Evolutionary conservation across 2,797 vertebrate species (phyloP).

Genomic region (Carduelis carduelis): DNA sequence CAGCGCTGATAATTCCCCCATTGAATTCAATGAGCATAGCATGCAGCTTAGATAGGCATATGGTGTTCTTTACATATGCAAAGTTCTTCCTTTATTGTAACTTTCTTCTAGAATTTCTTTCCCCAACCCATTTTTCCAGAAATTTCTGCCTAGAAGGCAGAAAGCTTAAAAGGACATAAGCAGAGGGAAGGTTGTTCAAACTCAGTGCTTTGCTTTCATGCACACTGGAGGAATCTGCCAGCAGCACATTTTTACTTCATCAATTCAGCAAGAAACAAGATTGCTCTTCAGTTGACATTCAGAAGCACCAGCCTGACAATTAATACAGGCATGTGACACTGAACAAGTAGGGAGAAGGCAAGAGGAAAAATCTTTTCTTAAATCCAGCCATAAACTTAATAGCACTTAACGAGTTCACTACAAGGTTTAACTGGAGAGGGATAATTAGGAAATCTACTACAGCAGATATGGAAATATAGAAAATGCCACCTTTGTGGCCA

Average conservation of each 20-base stretch:
- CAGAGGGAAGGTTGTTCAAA: constrained; percentile 44
- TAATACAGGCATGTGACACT: neutral
- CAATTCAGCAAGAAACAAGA: constrained; percentile 45
- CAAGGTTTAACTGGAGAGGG: neutral
- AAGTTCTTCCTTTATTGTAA: neutral
- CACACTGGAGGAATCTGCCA: constrained; percentile 61
- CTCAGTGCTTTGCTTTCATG: constrained; percentile 22
- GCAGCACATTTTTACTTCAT: constrained; percentile 71
- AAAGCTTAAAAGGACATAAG: constrained; percentile 37
- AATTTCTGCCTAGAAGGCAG: constrained; percentile 10
- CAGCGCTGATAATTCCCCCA: neutral
- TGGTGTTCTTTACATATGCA: neutral
- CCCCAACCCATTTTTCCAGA: neutral
- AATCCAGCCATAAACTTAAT: neutral
- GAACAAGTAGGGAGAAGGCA: neutral
- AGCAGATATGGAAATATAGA: neutral
- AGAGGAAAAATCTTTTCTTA: neutral
- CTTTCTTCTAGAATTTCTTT: neutral
- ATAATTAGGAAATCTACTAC: neutral
- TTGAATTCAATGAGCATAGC: neutral
- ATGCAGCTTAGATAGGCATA: neutral
- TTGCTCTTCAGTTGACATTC: constrained; percentile 42
- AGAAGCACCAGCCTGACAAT: constrained; percentile 23
- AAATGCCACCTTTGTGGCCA: neutral
- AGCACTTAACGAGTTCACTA: neutral